These are phyloP conservation scores for Hyla sarda DNA, from an alignment of 2,113 vertebrate genomes.

Conservation along the genomic window DNA sequence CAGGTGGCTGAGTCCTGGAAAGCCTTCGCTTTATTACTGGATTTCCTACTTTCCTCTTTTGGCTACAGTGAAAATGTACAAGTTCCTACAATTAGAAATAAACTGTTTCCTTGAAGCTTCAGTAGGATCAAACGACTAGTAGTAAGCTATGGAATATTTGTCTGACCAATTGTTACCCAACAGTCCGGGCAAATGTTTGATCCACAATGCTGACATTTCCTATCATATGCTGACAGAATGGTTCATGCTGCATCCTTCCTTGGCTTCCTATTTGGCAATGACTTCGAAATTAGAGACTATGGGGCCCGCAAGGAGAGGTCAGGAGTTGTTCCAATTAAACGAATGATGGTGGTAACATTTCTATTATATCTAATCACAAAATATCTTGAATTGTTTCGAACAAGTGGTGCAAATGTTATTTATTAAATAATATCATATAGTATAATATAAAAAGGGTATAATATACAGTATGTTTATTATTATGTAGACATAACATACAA, in stretches of 20 bases:
- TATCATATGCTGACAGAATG: constrained; percentile 23
- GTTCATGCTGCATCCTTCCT: constrained; percentile 74
- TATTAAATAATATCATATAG: too few species aligned
- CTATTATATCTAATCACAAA: background rate
- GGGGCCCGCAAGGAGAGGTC: constrained; percentile 76
- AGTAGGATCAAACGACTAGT: background rate
- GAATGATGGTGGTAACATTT: background rate
- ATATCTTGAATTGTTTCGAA: background rate
- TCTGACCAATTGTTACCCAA: background rate
- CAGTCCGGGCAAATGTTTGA: constrained; percentile 10
- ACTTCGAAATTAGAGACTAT: constrained; percentile 74
- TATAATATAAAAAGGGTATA: background rate
- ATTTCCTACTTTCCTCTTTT: constrained; percentile 30
- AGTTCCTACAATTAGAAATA: background rate
- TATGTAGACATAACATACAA: background rate
- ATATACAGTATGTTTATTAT: background rate
- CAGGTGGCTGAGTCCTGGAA: constrained; percentile 41
- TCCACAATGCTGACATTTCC: background rate
- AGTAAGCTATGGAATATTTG: background rate
- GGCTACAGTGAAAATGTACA: background rate
- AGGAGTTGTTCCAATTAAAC: constrained; percentile 60
- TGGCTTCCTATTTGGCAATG: constrained; percentile 73
- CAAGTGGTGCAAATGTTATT: background rate
- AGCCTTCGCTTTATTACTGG: background rate
- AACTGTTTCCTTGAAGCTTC: background rate